Evolutionary conservation across 2,888 invertebrate species (phyloP).

Genomic region (Agrotis ipsilon): DNA sequence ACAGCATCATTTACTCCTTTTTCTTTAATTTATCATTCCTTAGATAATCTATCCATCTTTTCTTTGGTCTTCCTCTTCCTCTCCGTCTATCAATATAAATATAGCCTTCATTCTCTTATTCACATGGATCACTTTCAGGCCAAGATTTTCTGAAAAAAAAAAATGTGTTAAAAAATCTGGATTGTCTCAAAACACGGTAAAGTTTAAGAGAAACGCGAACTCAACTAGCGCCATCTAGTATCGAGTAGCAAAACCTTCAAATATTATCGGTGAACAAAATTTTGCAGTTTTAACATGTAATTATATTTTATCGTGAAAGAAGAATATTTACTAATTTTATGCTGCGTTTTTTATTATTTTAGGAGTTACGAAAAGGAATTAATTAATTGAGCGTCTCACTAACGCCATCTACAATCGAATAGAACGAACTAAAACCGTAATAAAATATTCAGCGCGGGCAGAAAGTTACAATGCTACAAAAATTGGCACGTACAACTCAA

Average conservation of each 20-base stretch:
- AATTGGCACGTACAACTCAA: slow-evolving; percentile 68
- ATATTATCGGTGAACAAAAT: rapidly evolving
- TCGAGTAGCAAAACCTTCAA: slow-evolving; percentile 65
- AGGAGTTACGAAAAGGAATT: not conserved
- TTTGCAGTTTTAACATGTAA: not conserved
- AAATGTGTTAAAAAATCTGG: too few species aligned
- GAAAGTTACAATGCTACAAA: slow-evolving; percentile 83
- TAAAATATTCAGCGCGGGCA: slow-evolving; percentile 82
- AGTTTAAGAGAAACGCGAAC: not conserved
- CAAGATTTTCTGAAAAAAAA: too few species aligned
- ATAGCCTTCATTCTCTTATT: too few species aligned
- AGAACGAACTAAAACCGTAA: slow-evolving; percentile 63
- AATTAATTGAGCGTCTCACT: not conserved
- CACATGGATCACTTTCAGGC: too few species aligned
- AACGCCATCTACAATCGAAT: slow-evolving; percentile 68
- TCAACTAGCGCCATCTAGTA: slow-evolving; percentile 65
- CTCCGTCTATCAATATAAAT: too few species aligned
- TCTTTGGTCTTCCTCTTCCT: too few species aligned
- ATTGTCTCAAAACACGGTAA: too few species aligned
- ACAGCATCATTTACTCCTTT: too few species aligned
- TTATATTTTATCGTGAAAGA: rapidly evolving
- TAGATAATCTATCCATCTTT: too few species aligned
- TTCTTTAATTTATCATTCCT: too few species aligned
- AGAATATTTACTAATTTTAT: not conserved
- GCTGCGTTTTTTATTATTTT: not conserved